Conservation (phyloP, 2,888 invertebrate genomes). For the Agrochola circellaris region DNA sequence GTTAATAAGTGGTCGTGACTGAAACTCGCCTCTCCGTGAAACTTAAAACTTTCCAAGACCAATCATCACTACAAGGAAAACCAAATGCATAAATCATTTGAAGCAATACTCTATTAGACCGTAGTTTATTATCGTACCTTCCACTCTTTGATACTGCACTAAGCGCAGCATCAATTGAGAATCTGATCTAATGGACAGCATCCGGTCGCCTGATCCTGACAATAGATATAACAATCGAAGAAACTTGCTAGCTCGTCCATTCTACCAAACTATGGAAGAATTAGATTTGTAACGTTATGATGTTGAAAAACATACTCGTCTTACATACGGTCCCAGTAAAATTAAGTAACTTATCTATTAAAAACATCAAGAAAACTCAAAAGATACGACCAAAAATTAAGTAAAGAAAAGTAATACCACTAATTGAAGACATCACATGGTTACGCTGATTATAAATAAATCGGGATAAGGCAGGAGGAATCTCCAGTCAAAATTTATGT, state of each 20-base stretch:
- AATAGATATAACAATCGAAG: slow-evolving; percentile 37
- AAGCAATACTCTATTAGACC: slow-evolving; percentile 3
- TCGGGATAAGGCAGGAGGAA: not conserved
- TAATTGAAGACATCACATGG: not conserved
- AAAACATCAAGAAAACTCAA: not conserved
- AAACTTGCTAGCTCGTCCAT: slow-evolving; percentile 18
- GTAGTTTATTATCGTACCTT: slow-evolving; percentile 40
- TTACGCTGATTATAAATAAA: too few relatives aligned
- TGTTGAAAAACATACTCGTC: not conserved
- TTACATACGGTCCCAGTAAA: not conserved
- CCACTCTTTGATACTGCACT: slow-evolving; percentile 31
- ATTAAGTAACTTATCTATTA: too few relatives aligned
- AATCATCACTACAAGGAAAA: not conserved
- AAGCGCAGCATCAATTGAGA: slow-evolving; percentile 54
- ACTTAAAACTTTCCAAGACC: too few relatives aligned
- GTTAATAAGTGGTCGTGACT: not conserved
- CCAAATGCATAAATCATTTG: not conserved
- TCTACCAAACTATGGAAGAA: slow-evolving; percentile 12
- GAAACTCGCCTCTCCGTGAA: not conserved
- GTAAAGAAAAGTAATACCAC: not conserved
- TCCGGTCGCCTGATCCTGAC: slow-evolving; percentile 33
- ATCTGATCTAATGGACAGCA: slow-evolving; percentile 33
- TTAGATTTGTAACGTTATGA: not conserved
- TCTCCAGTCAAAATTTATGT: not conserved
- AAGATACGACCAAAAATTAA: not conserved